These are phyloP conservation scores for Aphis gossypii DNA, from an alignment of 1,140 invertebrate species.

Conservation along the genomic window DNA sequence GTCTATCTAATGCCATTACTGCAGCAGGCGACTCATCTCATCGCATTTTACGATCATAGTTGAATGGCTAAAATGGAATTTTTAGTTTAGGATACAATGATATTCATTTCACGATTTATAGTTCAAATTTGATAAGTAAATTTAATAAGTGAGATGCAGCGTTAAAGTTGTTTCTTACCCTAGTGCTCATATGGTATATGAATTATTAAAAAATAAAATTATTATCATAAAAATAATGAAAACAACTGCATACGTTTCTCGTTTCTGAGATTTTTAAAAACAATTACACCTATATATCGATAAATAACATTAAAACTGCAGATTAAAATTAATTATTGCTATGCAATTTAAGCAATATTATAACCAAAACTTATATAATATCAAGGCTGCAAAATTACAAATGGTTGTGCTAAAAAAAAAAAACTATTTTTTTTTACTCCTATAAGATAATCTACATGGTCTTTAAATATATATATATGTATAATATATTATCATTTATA, in stretches of 20 bases:
- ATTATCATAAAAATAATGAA: background rate
- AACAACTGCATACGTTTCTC: background rate
- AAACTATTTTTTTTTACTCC: background rate
- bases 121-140: background rate
- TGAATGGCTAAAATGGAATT: background rate
- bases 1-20: background rate
- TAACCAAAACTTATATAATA: background rate
- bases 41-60: constrained; percentile 16
- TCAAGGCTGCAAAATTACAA: background rate
- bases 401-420: background rate
- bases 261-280: background rate
- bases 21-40: background rate
- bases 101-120: background rate
- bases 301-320: background rate
- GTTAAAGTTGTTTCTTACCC: background rate
- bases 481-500: background rate
- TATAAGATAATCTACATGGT: background rate
- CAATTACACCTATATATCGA: background rate
- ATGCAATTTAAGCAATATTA: background rate
- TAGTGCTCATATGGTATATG: too few species aligned
- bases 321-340: background rate
- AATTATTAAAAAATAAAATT: background rate
- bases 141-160: background rate
- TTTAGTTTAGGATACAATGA: background rate
- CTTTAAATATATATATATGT: background rate